These are phyloP conservation scores for Meloe dianella DNA, from an alignment of 2,888 invertebrate genomes.

Conservation along the genomic window DNA sequence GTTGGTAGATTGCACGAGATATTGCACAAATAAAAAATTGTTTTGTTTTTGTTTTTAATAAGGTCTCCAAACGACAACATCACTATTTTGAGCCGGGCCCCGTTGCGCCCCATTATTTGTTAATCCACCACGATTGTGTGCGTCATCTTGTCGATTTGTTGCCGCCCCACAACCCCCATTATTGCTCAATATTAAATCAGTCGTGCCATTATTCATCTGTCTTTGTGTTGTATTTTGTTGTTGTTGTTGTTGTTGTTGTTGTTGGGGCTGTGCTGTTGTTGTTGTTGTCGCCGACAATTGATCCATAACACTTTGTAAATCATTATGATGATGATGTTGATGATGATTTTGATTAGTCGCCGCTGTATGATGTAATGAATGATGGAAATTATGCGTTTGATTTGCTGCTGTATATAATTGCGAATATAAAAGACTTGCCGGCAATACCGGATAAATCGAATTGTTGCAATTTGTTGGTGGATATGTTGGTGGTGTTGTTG, in stretches of 20 bases:
- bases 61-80: constrained; percentile 77
- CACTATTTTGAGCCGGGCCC: constrained; percentile 68
- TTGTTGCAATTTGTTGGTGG: constrained; percentile 72
- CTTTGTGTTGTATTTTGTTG: constrained; percentile 51
- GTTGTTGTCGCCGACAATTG: constrained; percentile 69
- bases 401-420: constrained; percentile 82
- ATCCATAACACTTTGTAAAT: constrained; percentile 78
- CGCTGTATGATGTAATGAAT: constrained; percentile 69
- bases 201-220: constrained; percentile 59
- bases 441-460: constrained; percentile 78
- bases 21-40: neutral
- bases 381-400: constrained; percentile 76
- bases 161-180: constrained; percentile 68
- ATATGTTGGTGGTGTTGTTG: constrained; percentile 55
- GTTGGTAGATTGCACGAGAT: neutral
- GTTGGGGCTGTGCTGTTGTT: neutral
- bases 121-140: constrained; percentile 58
- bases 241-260: constrained; percentile 4
- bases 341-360: constrained; percentile 61
- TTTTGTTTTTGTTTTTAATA: constrained; percentile 64
- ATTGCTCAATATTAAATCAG: constrained; percentile 63
- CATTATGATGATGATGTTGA: constrained; percentile 63
- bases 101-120: constrained; percentile 60
- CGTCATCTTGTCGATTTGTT: constrained; percentile 65
- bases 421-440: constrained; percentile 82